Evolutionary conservation across 2,113 vertebrate genomes (phyloP).

Genomic region (Gnathonemus longibarbis): DNA sequence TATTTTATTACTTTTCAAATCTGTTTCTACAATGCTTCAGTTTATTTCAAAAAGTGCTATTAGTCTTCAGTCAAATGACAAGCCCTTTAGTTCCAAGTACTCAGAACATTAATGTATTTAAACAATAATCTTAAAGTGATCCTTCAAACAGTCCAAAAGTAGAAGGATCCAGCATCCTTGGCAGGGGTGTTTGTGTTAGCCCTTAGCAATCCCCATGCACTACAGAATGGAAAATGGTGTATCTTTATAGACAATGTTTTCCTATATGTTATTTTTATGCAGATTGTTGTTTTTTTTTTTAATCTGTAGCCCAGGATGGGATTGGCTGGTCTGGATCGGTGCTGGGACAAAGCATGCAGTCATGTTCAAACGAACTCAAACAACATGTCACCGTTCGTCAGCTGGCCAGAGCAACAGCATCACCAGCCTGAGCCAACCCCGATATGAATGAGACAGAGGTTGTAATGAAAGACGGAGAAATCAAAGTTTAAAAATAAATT

Average conservation of each 20-base stretch:
- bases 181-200: constrained; percentile 14
- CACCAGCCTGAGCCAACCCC: constrained; percentile 32
- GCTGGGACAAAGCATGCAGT: constrained; percentile 35
- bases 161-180: neutral
- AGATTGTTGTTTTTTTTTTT: neutral
- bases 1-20: constrained; percentile 18
- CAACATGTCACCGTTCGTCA: constrained; percentile 30
- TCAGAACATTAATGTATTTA: constrained; percentile 18
- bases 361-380: constrained; percentile 20
- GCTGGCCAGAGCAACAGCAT: constrained; percentile 32
- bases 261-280: neutral
- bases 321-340: neutral
- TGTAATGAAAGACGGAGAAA: constrained; percentile 38
- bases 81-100: constrained; percentile 41
- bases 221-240: constrained; percentile 10
- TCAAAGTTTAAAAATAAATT: constrained; percentile 16
- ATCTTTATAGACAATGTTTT: neutral
- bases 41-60: constrained; percentile 27
- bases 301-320: neutral
- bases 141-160: neutral
- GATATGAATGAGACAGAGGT: constrained; percentile 36
- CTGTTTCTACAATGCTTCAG: constrained; percentile 30
- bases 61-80: constrained; percentile 36
- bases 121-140: neutral
- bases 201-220: constrained; percentile 33